These are phyloP conservation scores for Pteria penguin DNA, from an alignment of 2,888 invertebrate genomes.

Conservation along the genomic window DNA sequence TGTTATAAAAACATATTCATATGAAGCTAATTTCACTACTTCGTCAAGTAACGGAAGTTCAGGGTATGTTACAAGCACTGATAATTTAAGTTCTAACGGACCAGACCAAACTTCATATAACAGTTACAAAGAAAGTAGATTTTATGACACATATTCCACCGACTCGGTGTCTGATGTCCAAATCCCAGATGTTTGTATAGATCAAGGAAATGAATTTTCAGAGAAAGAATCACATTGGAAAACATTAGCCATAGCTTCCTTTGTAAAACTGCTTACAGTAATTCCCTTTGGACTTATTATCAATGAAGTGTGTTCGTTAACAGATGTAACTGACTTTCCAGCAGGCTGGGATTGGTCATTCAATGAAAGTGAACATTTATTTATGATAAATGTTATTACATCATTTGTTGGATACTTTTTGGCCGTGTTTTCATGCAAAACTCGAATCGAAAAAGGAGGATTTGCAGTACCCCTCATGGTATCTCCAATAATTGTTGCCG, in stretches of 20 bases:
- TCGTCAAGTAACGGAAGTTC: background rate
- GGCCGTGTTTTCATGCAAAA: slow-evolving; percentile 62
- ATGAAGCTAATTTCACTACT: background rate
- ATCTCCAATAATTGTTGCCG: slow-evolving; percentile 32
- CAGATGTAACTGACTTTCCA: background rate
- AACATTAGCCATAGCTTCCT: background rate
- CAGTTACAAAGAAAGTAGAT: background rate
- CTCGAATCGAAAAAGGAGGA: slow-evolving; percentile 68
- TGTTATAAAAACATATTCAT: background rate
- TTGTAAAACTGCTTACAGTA: background rate
- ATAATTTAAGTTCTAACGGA: background rate
- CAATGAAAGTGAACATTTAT: background rate
- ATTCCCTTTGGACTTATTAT: background rate
- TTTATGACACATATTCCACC: background rate
- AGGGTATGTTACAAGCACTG: background rate
- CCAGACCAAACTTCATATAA: background rate
- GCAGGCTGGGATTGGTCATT: slow-evolving; percentile 18
- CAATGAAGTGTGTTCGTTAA: background rate
- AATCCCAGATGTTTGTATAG: background rate
- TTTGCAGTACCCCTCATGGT: slow-evolving; percentile 67
- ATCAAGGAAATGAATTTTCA: background rate
- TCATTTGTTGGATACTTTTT: slow-evolving; percentile 19
- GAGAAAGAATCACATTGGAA: background rate
- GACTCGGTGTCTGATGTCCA: background rate
- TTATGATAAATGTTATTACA: slow-evolving; percentile 13